A percentile compares a stretch with the other conserved stretches of the same genome.
Conservation (phyloP, 1,140 invertebrate species). For the Diorhabda sublineata region DNA sequence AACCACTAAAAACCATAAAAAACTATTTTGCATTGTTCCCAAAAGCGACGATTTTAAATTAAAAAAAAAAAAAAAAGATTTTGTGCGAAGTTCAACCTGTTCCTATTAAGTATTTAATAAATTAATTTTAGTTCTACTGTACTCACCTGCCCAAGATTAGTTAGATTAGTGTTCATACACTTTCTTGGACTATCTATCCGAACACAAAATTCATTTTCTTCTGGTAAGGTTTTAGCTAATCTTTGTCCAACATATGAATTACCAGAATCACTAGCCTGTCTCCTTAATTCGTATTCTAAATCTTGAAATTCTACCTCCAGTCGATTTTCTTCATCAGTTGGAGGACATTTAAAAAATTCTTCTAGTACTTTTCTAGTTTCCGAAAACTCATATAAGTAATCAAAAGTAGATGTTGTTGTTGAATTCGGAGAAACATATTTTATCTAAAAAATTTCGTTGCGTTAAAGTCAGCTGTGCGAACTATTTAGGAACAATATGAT, state of each 20-base stretch:
- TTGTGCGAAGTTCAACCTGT: too few relatives aligned
- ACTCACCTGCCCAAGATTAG: constrained; percentile 52
- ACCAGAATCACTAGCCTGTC: constrained; percentile 56
- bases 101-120: not conserved
- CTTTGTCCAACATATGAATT: constrained; percentile 79
- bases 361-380: constrained; percentile 86
- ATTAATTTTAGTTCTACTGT: constrained; percentile 4
- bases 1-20: too few relatives aligned
- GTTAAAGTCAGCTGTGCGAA: too few relatives aligned
- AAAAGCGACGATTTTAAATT: too few relatives aligned
- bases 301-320: constrained; percentile 54
- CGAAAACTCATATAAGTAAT: constrained; percentile 86
- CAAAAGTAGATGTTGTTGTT: constrained; percentile 58
- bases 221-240: constrained; percentile 59
- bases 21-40: too few relatives aligned
- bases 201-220: constrained; percentile 42
- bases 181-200: constrained; percentile 53
- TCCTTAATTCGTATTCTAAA: constrained; percentile 77
- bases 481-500: too few relatives aligned
- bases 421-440: constrained; percentile 31
- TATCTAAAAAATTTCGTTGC: constrained; percentile 16
- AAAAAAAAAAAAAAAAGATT: not conserved
- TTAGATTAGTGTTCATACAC: constrained; percentile 52
- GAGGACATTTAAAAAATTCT: constrained; percentile 83
- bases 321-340: constrained; percentile 55